Evolutionary conservation across 2,888 invertebrate genomes (phyloP).

Genomic region (Pollenia amentaria): DNA sequence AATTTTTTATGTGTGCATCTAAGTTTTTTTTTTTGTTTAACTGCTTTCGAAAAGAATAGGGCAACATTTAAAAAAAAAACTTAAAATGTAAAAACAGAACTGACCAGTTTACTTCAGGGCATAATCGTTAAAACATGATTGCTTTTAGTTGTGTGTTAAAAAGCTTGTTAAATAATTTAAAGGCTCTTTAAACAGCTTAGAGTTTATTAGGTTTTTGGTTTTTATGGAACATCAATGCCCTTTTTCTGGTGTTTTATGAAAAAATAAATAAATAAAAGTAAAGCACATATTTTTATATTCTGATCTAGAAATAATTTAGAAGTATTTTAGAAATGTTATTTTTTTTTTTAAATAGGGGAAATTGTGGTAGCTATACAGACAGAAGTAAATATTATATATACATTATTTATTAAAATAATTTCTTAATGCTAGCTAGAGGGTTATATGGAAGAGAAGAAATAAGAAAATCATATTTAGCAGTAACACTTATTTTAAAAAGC

Average conservation of each 20-base stretch:
- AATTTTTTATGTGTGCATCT: slow-evolving; percentile 18
- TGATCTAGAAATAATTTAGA: not conserved
- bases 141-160: slow-evolving; percentile 43
- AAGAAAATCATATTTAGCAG: no score
- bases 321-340: not conserved
- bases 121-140: slow-evolving; percentile 5
- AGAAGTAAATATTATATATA: not conserved
- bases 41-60: not conserved
- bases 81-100: slow-evolving; percentile 1
- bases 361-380: not conserved
- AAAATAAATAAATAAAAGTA: not conserved
- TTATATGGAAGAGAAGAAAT: no score
- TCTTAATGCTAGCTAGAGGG: not conserved
- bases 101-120: slow-evolving; percentile 12
- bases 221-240: not conserved
- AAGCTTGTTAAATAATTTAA: slow-evolving; percentile 37
- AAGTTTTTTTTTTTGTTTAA: slow-evolving; percentile 2
- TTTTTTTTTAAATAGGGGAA: no score
- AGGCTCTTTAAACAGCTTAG: not conserved
- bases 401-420: slow-evolving; percentile 1
- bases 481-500: no score
- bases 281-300: not conserved
- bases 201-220: not conserved
- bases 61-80: not conserved
- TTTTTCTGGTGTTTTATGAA: not conserved